Conservation (phyloP, 2,797 vertebrate genomes). For the Dermochelys coriacea region DNA sequence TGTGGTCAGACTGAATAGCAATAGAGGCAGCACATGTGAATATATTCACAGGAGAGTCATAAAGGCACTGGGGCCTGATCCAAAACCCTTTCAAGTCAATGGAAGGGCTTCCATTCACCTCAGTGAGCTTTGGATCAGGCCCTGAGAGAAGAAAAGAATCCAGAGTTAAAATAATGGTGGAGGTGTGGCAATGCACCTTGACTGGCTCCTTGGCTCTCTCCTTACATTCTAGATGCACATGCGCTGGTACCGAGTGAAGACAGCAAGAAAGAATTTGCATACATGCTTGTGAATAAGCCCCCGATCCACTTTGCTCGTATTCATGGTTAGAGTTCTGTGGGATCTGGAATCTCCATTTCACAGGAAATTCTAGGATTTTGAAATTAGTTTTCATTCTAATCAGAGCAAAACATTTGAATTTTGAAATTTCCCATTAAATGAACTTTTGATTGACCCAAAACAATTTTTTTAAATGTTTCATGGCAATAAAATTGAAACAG, state of each 20-base stretch:
- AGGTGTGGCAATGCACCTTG: fast-evolving
- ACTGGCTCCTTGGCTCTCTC: fast-evolving
- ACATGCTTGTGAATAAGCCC: fast-evolving
- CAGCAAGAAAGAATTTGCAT: not conserved
- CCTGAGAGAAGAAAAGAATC: too few relatives aligned
- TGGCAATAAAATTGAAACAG: not conserved
- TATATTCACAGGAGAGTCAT: too few relatives aligned
- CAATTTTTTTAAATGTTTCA: fast-evolving
- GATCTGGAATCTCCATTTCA: not conserved
- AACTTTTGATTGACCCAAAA: not conserved
- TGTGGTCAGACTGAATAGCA: too few relatives aligned
- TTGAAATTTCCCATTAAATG: not conserved
- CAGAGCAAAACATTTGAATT: fast-evolving
- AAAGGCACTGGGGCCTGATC: too few relatives aligned
- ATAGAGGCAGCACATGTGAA: not conserved
- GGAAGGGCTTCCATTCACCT: too few relatives aligned
- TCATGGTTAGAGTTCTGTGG: not conserved
- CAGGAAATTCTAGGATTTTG: not conserved
- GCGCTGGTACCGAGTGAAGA: fast-evolving
- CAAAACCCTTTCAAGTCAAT: too few relatives aligned
- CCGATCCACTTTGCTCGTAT: fast-evolving
- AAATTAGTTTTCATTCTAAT: not conserved
- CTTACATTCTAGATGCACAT: fast-evolving
- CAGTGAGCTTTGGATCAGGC: too few relatives aligned
- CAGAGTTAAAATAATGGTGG: fast-evolving